Evolutionary conservation across 1,140 invertebrate species (phyloP), one percentile per base, ranked within the genome.

Genomic region (Agrilus planipennis): DNA sequence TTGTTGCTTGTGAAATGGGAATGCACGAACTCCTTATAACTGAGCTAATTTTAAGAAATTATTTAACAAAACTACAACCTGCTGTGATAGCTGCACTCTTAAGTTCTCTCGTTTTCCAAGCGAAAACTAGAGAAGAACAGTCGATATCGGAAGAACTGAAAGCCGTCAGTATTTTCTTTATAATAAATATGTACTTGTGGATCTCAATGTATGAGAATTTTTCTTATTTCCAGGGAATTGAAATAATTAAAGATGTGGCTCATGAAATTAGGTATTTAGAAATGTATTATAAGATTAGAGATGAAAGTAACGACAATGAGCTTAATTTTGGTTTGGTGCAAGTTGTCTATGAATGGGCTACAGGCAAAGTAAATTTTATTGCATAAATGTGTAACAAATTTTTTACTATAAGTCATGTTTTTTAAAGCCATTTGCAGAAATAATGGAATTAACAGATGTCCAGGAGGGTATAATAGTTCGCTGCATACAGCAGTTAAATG

Each of bases 381-480:
- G 3, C n/a, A n/a, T n/a, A n/a, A n/a, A n/a, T n/a, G n/a, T n/a
- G n/a, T n/a, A n/a, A 34, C 6, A 34, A 34, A 17, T 31, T 31
- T 6, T 10, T 12, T 9, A 9, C 23, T 27, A 9, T 31, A n/a
- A 15, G 19, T 27, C 23, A 9, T 27, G 23, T 28, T 49, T 31
- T 46, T 61, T 69, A 32, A 65, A 86, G 76, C 79, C 88, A 0
- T 98, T 99, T 63, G 75, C 81, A 0, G 83, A 94, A 49, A 95
- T 98, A 32, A 94, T 92, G 76, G 70, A 81, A 38, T 65, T 93
- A 28, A 95, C 90, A 0, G 87, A 93, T 45, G 82, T 95, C 2
- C 93, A 99, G 62, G 96, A 99, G 68, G 96, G 96, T 2, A 89
- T 97, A 25, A 97, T 99, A 53, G 94, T 99, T 0, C 73, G 93